Conservation (phyloP, 2,113 vertebrate species). For the Otolemur garnettii region DNA sequence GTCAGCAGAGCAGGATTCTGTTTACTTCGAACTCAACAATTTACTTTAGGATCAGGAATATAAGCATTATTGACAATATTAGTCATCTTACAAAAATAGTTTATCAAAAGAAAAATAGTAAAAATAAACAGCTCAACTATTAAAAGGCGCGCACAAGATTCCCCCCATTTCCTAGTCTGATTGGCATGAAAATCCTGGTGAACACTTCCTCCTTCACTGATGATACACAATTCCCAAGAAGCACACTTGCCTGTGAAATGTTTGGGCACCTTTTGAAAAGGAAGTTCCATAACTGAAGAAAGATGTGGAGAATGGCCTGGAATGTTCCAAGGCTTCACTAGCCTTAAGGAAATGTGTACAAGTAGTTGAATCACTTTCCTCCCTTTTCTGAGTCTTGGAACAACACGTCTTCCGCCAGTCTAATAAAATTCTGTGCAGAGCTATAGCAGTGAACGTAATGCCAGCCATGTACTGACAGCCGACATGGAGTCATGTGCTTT, state of each 20-base stretch:
- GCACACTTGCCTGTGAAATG: not conserved
- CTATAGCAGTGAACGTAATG: not conserved
- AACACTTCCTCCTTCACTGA: constrained; percentile 55
- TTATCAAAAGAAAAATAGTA: not conserved
- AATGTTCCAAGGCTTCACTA: not conserved
- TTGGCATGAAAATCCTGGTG: not conserved
- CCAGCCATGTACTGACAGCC: not conserved
- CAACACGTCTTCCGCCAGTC: not conserved
- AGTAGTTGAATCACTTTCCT: not conserved
- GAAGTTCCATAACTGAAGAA: constrained; percentile 47
- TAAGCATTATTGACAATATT: not conserved
- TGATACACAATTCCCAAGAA: constrained; percentile 32
- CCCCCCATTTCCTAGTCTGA: not conserved
- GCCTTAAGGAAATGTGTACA: not conserved
- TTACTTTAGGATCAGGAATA: not conserved
- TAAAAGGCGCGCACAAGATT: not conserved
- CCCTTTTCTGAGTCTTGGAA: not conserved
- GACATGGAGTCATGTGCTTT: not conserved
- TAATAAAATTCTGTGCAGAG: not conserved
- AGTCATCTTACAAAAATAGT: not conserved
- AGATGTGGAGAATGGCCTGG: constrained; percentile 37
- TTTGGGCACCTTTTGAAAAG: constrained; percentile 48
- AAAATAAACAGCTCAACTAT: not conserved
- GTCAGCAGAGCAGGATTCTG: not conserved
- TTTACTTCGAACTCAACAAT: not conserved